Evolutionary conservation across 2,888 invertebrate genomes (phyloP), one percentile per base, ranked within the genome.

Genomic region (Caenorhabditis angaria): DNA sequence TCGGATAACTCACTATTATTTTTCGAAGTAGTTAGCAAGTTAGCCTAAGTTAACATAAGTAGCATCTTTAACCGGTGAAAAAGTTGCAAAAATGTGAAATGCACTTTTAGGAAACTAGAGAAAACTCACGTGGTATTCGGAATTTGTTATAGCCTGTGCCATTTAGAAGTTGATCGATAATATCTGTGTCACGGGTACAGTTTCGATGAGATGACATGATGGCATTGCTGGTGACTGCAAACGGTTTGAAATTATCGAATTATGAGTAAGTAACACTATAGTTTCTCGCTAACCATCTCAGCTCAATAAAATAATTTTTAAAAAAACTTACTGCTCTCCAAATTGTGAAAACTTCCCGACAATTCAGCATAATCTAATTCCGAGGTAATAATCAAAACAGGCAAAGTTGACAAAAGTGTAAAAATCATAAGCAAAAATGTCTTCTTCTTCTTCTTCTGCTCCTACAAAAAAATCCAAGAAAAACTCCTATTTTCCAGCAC

Each of bases 111-210:
- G 10, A n/a, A n/a, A n/a, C n/a, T n/a, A 50, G n/a, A 20, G 20
- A 55, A 20, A 27, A 59, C 73, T 66, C 60, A 85, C 85, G 76
- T 56, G 87, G 87, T 14, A 87, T 82, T 14, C 82, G 73, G 70
- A 84, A 87, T 62, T 87, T 87, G 76, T 85, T 87, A 65, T 87
- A 87, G 27, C 86, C 86, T 1, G 86, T 87, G 18, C 83, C 83
- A 67, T 87, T 87, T 51, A 87, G 76, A 20, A 87, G 65, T 67
- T 73, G 72, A 65, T 87, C 85, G 41, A 87, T 87, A 32, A 87
- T 78, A 56, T 79, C 81, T 14, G 82, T 85, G 64, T 86, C 85
- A 29, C 82, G 65, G 8, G 84, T 83, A 70, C 86, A 86, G 48
- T 85, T 85, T 14, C 70, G 56, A 28, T 56, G 61, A 60, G 55